phyloP scores from a whole-genome alignment of 2,888 invertebrate genomes.

The Lithophane leautieri region DNA sequence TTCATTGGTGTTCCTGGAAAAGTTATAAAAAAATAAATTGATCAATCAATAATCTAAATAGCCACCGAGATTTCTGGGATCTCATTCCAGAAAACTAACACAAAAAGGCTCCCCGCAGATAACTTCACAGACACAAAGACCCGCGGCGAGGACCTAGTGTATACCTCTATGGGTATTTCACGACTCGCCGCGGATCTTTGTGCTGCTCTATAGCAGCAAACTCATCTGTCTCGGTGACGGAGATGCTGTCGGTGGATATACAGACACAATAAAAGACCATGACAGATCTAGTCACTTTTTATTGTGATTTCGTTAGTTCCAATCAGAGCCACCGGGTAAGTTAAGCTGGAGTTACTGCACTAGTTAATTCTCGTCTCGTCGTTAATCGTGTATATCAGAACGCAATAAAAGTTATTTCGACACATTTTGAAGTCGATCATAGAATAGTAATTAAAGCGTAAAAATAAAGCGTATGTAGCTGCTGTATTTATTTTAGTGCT shows the following conservation, averaged over 20 bases:
- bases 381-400: background rate
- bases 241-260: background rate
- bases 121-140: background rate
- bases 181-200: too few relatives aligned
- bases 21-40: background rate
- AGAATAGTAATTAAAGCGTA: background rate
- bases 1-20: constrained; percentile 13
- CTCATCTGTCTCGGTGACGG: background rate
- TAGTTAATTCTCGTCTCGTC: background rate
- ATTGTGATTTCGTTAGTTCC: background rate
- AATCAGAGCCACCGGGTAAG: background rate
- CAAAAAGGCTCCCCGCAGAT: background rate
- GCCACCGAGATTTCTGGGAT: background rate
- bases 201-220: background rate
- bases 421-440: background rate
- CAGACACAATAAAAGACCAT: background rate
- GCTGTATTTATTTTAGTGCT: background rate
- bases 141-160: too few relatives aligned
- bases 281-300: background rate
- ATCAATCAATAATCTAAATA: background rate
- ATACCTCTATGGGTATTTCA: too few relatives aligned
- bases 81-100: background rate
- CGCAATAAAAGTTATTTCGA: background rate
- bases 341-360: background rate
- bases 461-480: background rate